Percentiles rank a stretch among this genome's conserved stretches.
These are phyloP conservation scores for Xanthorhoe spadicearia DNA, from an alignment of 2,888 invertebrate species.

Conservation along the genomic window DNA sequence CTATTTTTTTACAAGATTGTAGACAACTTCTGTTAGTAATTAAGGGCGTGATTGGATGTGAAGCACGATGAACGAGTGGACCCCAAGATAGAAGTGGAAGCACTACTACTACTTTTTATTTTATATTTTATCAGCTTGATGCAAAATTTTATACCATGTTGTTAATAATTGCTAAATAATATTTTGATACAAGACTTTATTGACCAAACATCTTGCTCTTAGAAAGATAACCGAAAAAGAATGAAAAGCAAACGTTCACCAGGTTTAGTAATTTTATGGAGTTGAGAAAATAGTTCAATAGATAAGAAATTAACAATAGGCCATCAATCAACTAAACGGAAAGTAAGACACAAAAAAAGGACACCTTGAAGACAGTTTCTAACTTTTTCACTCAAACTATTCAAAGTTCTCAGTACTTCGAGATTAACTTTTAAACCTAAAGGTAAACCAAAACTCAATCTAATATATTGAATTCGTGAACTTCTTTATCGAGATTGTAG, in stretches of 20 bases:
- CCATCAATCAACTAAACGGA: no score
- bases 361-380: not conserved
- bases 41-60: not conserved
- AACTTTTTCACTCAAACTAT: not conserved
- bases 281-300: no score
- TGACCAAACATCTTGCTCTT: no score
- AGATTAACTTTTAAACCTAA: not conserved
- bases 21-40: conserved; percentile 13
- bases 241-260: no score
- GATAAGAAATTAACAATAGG: no score
- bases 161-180: no score
- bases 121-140: not conserved
- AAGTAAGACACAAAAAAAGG: no score
- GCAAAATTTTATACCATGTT: no score
- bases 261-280: no score
- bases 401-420: not conserved
- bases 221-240: no score
- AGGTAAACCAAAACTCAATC: conserved; percentile 3
- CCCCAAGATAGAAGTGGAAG: not conserved
- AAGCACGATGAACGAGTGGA: not conserved
- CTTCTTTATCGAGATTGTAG: conserved; percentile 30
- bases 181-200: no score
- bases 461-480: conserved; percentile 26
- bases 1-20: not conserved
- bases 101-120: not conserved